Evolutionary conservation across 2,113 vertebrate species (phyloP), one percentile per base, ranked within the genome.

Genomic region (Aplodontia rufa): DNA sequence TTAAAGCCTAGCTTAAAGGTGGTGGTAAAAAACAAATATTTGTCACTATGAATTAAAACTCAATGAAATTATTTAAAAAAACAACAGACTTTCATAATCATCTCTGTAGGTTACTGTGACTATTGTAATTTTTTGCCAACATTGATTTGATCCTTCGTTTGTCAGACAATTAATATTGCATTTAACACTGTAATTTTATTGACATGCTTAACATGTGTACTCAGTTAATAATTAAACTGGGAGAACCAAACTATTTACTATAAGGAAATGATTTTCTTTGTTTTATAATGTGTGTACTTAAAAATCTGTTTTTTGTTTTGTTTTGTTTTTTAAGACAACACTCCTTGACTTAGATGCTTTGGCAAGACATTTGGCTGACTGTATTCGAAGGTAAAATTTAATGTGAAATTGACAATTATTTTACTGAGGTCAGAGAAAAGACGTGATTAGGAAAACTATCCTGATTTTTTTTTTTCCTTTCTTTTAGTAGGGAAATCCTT

Each of bases 331-430:
- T 92, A 98, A 99, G 99, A 99, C 99, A 71, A 99, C 99, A 0
- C 98, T 99, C 89, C 99, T 99, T 47, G 99, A 99, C 98, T 99
- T 99, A 97, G 99, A 99, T 87, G 99, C 99, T 0, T 98, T 99
- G 83, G 99, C 99, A 14, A 98, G 99, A 92, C 99, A 99, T 97
- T 99, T 99, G 8, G 99, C 99, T 24, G 99, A 99, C 98, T 99
- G 99, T 98, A 99, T 99, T 98, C 97, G 99, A 96, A 99, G 99
- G 99, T 99, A 98, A 98, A 98, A 16, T 93, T 96, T 97, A 58
- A 78, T 53, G 28, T 91, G 6, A 76, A 71, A 49, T 51, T 74
- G 69, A 42, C 10, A 20, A 1, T 95, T 64, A 14, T 12, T 5
- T 66, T 95, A 30, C 49, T 87, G 30, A 80, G 20, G 16, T 90